Percentiles rank a stretch among this genome's conserved stretches.
Evolutionary conservation across 2,797 vertebrate species (phyloP).

Genomic region (Dendrocincla fuliginosa): DNA sequence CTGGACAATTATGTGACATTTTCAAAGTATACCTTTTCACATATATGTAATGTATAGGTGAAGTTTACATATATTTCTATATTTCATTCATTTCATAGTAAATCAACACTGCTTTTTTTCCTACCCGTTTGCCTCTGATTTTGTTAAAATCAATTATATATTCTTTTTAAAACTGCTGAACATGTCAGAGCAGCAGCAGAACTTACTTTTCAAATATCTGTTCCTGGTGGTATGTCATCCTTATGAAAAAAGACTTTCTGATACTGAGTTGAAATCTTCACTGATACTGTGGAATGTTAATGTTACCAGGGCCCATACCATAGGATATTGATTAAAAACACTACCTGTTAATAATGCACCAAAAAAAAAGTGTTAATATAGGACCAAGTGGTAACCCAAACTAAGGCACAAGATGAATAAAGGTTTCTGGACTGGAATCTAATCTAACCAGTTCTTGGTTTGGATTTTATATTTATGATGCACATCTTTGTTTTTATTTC

Average conservation of each 20-base stretch:
- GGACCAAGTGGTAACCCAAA: background rate
- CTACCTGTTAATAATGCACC: background rate
- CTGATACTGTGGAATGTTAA: background rate
- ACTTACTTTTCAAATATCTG: background rate
- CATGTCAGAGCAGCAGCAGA: background rate
- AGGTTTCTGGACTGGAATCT: background rate
- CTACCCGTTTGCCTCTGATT: background rate
- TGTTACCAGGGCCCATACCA: rapidly evolving
- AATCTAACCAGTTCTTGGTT: background rate
- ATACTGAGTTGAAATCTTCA: background rate
- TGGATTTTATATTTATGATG: background rate
- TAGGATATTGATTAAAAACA: background rate
- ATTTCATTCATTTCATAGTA: background rate
- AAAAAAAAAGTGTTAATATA: background rate
- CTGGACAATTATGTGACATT: background rate
- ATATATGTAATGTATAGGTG: background rate
- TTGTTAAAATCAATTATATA: background rate
- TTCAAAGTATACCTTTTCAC: background rate
- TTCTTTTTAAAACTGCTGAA: background rate
- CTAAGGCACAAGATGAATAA: background rate
- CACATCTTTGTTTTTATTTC: background rate
- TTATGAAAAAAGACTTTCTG: background rate
- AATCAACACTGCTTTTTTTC: background rate
- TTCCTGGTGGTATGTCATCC: too few relatives aligned
- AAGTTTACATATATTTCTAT: background rate